Evolutionary conservation across 2,888 invertebrate species (phyloP).

Genomic region (Drosophila rellima): DNA sequence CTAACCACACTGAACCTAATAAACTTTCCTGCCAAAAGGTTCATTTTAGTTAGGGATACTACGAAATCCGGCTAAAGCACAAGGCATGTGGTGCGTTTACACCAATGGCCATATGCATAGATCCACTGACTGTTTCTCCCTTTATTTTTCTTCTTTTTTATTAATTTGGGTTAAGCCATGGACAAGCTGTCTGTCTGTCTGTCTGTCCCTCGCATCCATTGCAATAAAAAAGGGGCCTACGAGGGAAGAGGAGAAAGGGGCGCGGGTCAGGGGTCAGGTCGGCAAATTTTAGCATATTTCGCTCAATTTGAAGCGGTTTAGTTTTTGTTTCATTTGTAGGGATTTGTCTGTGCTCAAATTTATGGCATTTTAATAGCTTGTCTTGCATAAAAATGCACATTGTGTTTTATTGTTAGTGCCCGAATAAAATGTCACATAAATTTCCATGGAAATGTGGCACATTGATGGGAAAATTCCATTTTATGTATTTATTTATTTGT

Average conservation of each 20-base stretch:
- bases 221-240: slow-evolving; percentile 46
- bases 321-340: slow-evolving; percentile 51
- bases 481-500: slow-evolving; percentile 26
- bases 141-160: slow-evolving; percentile 57
- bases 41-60: slow-evolving; percentile 51
- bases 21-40: slow-evolving; percentile 64
- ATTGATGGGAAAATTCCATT: slow-evolving; percentile 38
- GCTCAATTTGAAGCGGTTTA: slow-evolving; percentile 75
- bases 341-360: slow-evolving; percentile 73
- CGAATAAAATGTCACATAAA: slow-evolving; percentile 38
- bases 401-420: slow-evolving; percentile 48
- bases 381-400: slow-evolving; percentile 58
- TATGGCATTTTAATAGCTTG: slow-evolving; percentile 76
- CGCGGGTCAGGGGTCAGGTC: slow-evolving; percentile 15
- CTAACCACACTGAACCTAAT: slow-evolving; percentile 64
- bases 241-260: background rate
- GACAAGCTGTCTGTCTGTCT: slow-evolving; percentile 38
- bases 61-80: slow-evolving; percentile 44
- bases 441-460: slow-evolving; percentile 33
- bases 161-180: slow-evolving; percentile 78
- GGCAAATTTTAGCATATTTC: slow-evolving; percentile 69
- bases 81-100: slow-evolving; percentile 65
- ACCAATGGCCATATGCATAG: slow-evolving; percentile 64
- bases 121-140: slow-evolving; percentile 60
- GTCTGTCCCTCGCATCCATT: slow-evolving; percentile 25